These are phyloP conservation scores for Megalops atlanticus DNA, from an alignment of 2,113 vertebrate species.

Conservation along the genomic window DNA sequence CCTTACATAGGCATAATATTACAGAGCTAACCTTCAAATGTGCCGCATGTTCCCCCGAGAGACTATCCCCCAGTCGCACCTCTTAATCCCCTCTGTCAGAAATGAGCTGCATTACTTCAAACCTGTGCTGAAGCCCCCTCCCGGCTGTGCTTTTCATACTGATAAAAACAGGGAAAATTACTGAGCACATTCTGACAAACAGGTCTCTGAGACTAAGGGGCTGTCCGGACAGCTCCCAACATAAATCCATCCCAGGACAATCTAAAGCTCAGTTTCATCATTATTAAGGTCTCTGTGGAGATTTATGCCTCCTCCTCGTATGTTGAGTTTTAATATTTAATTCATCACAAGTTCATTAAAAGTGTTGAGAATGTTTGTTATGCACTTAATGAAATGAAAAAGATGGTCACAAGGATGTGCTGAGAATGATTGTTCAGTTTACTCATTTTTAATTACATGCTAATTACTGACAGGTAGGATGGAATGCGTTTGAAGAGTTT, in stretches of 20 bases:
- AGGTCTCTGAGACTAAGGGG: too few species aligned
- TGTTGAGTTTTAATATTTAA: neutral
- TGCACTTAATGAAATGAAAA: too few species aligned
- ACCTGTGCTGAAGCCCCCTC: slow-evolving; percentile 55
- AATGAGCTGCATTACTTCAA: slow-evolving; percentile 59
- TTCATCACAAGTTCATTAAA: slow-evolving; percentile 11
- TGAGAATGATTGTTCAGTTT: neutral
- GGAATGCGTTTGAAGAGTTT: neutral
- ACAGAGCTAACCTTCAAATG: slow-evolving; percentile 54
- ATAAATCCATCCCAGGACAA: neutral
- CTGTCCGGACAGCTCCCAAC: too few species aligned
- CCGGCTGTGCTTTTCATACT: slow-evolving; percentile 39
- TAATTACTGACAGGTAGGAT: neutral
- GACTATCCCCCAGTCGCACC: slow-evolving; percentile 25
- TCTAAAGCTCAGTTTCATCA: neutral
- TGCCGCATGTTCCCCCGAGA: slow-evolving; percentile 45
- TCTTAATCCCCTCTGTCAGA: slow-evolving; percentile 62
- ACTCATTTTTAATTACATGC: neutral
- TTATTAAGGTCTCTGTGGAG: neutral
- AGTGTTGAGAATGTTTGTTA: too few species aligned
- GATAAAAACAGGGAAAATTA: neutral
- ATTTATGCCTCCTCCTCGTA: neutral
- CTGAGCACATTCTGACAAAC: neutral
- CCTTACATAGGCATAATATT: slow-evolving; percentile 48
- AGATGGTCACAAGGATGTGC: too few species aligned